Evolutionary conservation across 2,888 invertebrate species (phyloP), one percentile per base, ranked within the genome.

Genomic region (Eilema sororculum): DNA sequence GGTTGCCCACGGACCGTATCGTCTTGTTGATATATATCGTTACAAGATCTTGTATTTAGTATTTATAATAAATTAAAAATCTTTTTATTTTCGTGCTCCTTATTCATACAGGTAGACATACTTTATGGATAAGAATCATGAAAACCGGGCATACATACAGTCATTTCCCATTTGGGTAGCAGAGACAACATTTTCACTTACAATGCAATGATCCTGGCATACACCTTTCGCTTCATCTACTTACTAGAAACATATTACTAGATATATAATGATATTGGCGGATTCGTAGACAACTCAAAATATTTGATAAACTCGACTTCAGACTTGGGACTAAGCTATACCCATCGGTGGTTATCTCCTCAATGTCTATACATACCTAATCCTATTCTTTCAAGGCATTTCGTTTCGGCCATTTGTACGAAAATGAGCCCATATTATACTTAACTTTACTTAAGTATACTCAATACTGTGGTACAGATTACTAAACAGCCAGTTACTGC

Each of bases 401-500:
- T 20, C 20, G 20, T 46, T 46, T 4, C 41, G 41, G 20, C 2
- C 20, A 5, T 46, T 46, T 20, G 20, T 20, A 20, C 9, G 52
- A 52, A 52, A 52, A 52, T 52, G n/a, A n/a, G 5, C n/a, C n/a
- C n/a, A 52, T 33, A 6, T 52, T 52, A n/a, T 52, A 16, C 16
- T 41, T 16, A 41, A 16, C 41, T n/a, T 20, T 9, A 52, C 52
- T 52, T 52, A n/a, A 52, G 52, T n/a, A 20, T 9, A 46, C 46
- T 16, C n/a, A n/a, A n/a, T n/a, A n/a, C n/a, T n/a, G 46, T 46
- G 46, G 1, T 20, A 72, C 68, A 60, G 20, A 28, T 73, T 73
- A 60, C 68, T 69, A 76, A 67, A 70, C 37, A 46, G 13, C 65
- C 67, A 67, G 41, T 69, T 59, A 46, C 63, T 67, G 60, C 62